Evolutionary conservation across 2,888 invertebrate genomes (phyloP).

Genomic region (Hyalella azteca): DNA sequence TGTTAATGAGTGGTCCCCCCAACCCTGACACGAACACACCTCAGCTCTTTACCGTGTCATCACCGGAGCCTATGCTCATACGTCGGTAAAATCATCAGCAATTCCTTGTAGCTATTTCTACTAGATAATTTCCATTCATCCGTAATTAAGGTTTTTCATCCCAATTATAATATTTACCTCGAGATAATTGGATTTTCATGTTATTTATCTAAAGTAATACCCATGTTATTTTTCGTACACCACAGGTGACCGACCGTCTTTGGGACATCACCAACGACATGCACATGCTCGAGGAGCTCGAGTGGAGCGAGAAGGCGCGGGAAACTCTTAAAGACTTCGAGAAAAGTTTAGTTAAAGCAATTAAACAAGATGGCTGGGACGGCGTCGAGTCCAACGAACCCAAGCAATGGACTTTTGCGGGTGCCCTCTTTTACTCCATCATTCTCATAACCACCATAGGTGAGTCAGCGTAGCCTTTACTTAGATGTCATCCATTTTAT

Average conservation of each 20-base stretch:
- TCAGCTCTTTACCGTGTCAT: too few species aligned
- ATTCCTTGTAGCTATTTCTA: too few species aligned
- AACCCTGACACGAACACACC: too few species aligned
- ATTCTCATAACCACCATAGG: constrained; percentile 96
- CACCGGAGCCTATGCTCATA: too few species aligned
- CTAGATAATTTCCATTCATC: too few species aligned
- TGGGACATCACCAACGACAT: constrained; percentile 75
- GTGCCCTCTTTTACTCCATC: constrained; percentile 91
- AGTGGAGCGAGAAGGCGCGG: constrained; percentile 79
- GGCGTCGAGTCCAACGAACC: constrained; percentile 70
- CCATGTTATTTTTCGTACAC: too few species aligned
- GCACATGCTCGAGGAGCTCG: constrained; percentile 73
- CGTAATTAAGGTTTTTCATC: too few species aligned
- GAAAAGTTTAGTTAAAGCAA: constrained; percentile 76
- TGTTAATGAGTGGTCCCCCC: too few species aligned
- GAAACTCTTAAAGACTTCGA: constrained; percentile 71
- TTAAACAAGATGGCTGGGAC: constrained; percentile 89
- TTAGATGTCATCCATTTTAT: neutral
- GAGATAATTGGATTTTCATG: too few species aligned
- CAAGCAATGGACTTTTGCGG: constrained; percentile 83
- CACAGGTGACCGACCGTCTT: constrained; percentile 74
- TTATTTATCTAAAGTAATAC: too few species aligned
- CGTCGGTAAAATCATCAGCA: too few species aligned
- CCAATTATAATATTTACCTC: too few species aligned
- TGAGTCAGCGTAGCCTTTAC: constrained; percentile 65